Conservation (phyloP, 2,797 vertebrate genomes). For the Gymnocypris eckloni region DNA sequence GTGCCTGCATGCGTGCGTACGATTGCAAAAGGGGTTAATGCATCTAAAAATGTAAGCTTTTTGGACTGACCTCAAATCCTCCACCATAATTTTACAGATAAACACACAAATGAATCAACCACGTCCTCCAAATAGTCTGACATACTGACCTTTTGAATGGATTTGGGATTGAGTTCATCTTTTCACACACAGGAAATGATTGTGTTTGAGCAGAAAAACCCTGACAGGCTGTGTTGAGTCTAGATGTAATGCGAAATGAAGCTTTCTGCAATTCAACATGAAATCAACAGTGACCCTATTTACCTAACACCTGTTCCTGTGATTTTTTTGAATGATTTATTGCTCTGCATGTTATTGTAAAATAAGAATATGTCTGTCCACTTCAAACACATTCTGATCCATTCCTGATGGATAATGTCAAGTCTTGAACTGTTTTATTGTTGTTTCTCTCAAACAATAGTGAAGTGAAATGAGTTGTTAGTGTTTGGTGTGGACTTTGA, state of each 20-base stretch:
- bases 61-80: conserved; percentile 1
- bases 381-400: neutral
- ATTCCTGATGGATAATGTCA: conserved; percentile 2
- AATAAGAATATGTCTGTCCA: neutral
- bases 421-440: neutral
- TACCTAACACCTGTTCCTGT: neutral
- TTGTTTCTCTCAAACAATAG: neutral
- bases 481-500: neutral
- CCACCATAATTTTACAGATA: neutral
- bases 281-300: neutral
- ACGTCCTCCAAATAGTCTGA: neutral
- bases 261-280: conserved; percentile 5
- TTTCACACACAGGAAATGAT: conserved; percentile 3
- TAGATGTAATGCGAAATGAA: neutral
- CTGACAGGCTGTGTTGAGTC: neutral
- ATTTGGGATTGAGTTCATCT: neutral
- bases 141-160: conserved; percentile 5
- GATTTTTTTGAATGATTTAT: neutral
- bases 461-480: neutral
- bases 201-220: neutral
- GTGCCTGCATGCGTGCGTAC: too few relatives aligned
- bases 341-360: neutral
- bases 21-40: neutral
- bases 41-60: neutral
- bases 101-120: neutral